phyloP scores from a whole-genome alignment of 2,113 vertebrate species.

The Xenopus tropicalis region UCB_Xtro_10.0 CM004450.2:29811501-29812000 shows the following conservation, averaged over 20 bases:
- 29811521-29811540: conserved; percentile 52
- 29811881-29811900: too few relatives aligned
- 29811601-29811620: conserved; percentile 95
- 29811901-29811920: neutral
- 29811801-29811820: too few relatives aligned
- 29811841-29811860: too few relatives aligned
- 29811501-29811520: too few relatives aligned
- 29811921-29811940: neutral
- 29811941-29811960: neutral
- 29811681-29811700: neutral
- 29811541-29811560: conserved; percentile 98
- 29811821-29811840: too few relatives aligned
- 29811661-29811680: neutral
- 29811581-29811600: conserved; percentile 98
- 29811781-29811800: too few relatives aligned
- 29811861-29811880: too few relatives aligned
- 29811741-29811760: too few relatives aligned
- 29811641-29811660: conserved; percentile 97
- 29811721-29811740: too few relatives aligned
- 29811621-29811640: conserved; percentile 94
- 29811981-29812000: conserved; percentile 1
- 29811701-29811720: too few relatives aligned
- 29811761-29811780: too few relatives aligned
- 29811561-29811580: conserved; percentile 97
- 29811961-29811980: neutral